These are phyloP conservation scores for Perognathus longimembris DNA, from an alignment of 2,113 vertebrate genomes.

Conservation along the genomic window DNA sequence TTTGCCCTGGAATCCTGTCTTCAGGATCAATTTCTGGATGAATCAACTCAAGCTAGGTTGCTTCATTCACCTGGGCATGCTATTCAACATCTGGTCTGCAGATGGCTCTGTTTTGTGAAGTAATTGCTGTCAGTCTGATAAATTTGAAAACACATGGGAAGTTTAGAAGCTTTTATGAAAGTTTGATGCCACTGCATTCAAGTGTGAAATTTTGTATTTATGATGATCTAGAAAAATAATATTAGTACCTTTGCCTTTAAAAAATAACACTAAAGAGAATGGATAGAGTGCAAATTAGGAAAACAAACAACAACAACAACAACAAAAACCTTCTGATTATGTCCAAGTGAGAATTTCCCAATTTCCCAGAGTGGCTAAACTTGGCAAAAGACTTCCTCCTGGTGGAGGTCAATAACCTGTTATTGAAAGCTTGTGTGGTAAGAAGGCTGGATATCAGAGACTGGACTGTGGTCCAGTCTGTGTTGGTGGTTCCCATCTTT, in stretches of 20 bases:
- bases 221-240: background rate
- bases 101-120: background rate
- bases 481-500: background rate
- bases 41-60: background rate
- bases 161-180: background rate
- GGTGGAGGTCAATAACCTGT: background rate
- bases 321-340: background rate
- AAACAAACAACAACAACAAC: too few relatives aligned
- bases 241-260: background rate
- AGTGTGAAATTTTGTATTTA: background rate
- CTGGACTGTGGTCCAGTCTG: background rate
- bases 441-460: background rate
- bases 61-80: background rate
- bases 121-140: background rate
- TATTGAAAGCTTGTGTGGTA: background rate
- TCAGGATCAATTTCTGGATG: background rate
- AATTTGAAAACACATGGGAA: background rate
- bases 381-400: background rate
- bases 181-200: background rate
- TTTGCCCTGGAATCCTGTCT: background rate
- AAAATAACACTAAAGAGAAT: background rate
- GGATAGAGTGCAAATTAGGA: background rate
- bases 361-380: background rate
- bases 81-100: background rate
- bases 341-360: background rate